Conservation (phyloP, 2,888 invertebrate genomes). For the Atrina japonica region DNA sequence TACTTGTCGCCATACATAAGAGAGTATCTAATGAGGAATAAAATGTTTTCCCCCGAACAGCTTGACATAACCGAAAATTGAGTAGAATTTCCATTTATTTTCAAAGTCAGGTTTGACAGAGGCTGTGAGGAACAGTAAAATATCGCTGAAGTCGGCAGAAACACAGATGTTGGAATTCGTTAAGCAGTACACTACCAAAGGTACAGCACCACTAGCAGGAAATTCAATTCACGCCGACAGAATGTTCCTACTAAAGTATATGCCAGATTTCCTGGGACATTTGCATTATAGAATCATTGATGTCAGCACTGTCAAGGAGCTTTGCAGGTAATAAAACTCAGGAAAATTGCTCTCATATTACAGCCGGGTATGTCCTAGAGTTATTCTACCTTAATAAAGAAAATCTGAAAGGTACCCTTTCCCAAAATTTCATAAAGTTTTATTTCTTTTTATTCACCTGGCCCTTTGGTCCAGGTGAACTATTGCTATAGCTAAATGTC, state of each 20-base stretch:
- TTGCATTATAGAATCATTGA: conserved; percentile 96
- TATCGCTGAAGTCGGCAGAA: conserved; percentile 87
- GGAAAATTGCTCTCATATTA: neutral
- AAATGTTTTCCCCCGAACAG: no score
- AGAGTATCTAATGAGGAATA: no score
- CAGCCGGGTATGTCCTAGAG: no score
- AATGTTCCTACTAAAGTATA: conserved; percentile 89
- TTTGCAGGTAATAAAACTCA: conserved; percentile 80
- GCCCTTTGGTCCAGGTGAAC: no score
- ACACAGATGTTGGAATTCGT: conserved; percentile 87
- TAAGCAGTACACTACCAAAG: conserved; percentile 82
- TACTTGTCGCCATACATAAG: no score
- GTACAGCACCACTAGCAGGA: conserved; percentile 86
- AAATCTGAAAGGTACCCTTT: no score
- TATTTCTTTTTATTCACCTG: no score
- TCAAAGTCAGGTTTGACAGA: conserved; percentile 90
- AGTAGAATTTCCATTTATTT: no score
- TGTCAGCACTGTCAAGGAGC: conserved; percentile 93
- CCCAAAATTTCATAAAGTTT: no score
- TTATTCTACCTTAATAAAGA: no score
- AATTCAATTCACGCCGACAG: conserved; percentile 94
- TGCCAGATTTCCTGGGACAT: conserved; percentile 89
- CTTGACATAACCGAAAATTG: no score
- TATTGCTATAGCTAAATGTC: no score
- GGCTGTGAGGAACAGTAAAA: conserved; percentile 86